phyloP scores from a whole-genome alignment of 2,888 invertebrate species.

The Tinea pellionella region DNA sequence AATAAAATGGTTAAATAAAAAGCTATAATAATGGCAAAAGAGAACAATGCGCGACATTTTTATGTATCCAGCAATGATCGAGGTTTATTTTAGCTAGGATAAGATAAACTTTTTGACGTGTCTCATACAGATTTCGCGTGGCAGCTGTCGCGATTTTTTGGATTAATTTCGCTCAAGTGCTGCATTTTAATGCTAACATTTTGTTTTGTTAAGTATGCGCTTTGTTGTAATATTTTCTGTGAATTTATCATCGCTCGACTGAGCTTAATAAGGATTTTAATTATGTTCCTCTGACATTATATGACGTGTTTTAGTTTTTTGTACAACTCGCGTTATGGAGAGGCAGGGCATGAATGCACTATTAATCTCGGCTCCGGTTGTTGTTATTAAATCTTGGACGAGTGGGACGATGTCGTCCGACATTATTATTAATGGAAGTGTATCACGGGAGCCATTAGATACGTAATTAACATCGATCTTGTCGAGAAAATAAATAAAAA shows the following conservation, averaged over 20 bases:
- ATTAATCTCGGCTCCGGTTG: slow-evolving; percentile 52
- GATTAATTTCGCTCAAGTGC: slow-evolving; percentile 50
- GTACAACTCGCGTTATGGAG: not conserved
- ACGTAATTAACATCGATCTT: slow-evolving; percentile 63
- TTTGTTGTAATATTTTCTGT: slow-evolving; percentile 9
- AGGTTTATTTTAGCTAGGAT: slow-evolving; percentile 53
- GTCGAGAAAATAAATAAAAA: slow-evolving; percentile 23
- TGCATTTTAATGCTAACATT: slow-evolving; percentile 53
- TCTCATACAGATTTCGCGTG: slow-evolving; percentile 29
- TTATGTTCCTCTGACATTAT: not conserved
- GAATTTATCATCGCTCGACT: not conserved
- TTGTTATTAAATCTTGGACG: slow-evolving; percentile 61
- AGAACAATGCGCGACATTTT: slow-evolving; percentile 16
- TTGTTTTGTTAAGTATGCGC: slow-evolving; percentile 37
- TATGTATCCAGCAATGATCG: slow-evolving; percentile 38
- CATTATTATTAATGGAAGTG: slow-evolving; percentile 65
- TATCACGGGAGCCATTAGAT: slow-evolving; percentile 69
- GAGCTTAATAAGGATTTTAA: not conserved
- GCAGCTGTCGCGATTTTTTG: slow-evolving; percentile 56
- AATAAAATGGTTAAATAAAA: slow-evolving; percentile 61
- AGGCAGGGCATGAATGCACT: slow-evolving; percentile 32
- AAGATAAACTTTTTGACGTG: slow-evolving; percentile 48
- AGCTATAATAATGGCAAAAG: slow-evolving; percentile 50
- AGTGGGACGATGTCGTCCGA: slow-evolving; percentile 52
- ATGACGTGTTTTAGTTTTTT: not conserved